Conservation (phyloP, 1,140 invertebrate genomes). For the Drosophila melanica region DNA sequence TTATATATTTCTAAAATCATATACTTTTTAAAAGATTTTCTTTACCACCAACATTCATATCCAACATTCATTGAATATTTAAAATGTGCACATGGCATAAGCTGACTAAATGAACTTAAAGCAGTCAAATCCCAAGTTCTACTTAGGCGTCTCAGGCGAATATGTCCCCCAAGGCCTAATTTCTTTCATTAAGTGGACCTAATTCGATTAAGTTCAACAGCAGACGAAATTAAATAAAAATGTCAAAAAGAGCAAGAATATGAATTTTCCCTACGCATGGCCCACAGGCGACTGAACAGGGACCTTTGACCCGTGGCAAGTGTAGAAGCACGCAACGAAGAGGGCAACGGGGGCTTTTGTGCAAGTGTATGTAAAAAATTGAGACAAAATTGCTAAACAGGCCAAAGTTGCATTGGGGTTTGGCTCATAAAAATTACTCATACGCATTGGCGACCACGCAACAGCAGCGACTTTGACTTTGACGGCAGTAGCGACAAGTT, state of each 20-base stretch:
- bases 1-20: no score
- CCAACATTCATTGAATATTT: background rate
- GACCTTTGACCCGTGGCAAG: background rate
- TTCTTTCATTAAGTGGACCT: conserved; percentile 51
- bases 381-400: conserved; percentile 2
- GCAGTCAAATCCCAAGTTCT: background rate
- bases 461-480: conserved; percentile 37
- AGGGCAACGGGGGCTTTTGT: conserved; percentile 9
- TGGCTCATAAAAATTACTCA: conserved; percentile 75
- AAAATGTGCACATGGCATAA: conserved; percentile 12
- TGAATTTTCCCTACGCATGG: conserved; percentile 7
- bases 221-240: conserved; percentile 1
- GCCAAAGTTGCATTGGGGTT: conserved; percentile 34
- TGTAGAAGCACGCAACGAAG: background rate
- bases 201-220: conserved; percentile 57
- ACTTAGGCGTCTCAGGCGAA: background rate
- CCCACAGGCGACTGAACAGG: conserved; percentile 26
- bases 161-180: conserved; percentile 27
- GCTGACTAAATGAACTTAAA: conserved; percentile 18
- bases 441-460: conserved; percentile 57
- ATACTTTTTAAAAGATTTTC: no score
- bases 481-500: conserved; percentile 58
- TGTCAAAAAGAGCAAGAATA: background rate
- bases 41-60: background rate
- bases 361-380: background rate